phyloP scores from a whole-genome alignment of 2,888 invertebrate species.

The Apotomis capreana region DNA sequence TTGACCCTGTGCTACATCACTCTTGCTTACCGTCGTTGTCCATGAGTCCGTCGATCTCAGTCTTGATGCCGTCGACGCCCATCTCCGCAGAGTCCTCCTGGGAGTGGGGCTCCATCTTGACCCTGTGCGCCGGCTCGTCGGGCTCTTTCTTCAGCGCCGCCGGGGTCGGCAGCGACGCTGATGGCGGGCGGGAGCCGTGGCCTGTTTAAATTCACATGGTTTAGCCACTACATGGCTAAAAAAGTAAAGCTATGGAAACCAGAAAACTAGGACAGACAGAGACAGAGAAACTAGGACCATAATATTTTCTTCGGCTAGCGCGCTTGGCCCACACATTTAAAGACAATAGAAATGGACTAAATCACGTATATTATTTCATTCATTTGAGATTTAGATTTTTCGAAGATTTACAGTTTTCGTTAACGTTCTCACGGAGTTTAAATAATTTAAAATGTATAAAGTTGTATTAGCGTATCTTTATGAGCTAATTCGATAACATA shows the following conservation, averaged over 20 bases:
- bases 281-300: too few species aligned
- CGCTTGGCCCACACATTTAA: too few species aligned
- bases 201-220: slow-evolving; percentile 53
- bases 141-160: slow-evolving; percentile 80
- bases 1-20: slow-evolving; percentile 75
- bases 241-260: background rate
- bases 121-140: slow-evolving; percentile 74
- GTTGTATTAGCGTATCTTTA: too few species aligned
- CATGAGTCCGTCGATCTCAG: slow-evolving; percentile 81
- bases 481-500: too few species aligned
- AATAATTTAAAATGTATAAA: too few species aligned
- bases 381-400: too few species aligned
- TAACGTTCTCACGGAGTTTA: too few species aligned
- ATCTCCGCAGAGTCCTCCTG: slow-evolving; percentile 72
- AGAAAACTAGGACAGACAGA: background rate
- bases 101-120: slow-evolving; percentile 78
- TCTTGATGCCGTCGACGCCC: slow-evolving; percentile 80
- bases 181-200: slow-evolving; percentile 80
- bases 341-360: too few species aligned
- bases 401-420: too few species aligned
- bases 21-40: slow-evolving; percentile 76
- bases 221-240: too few species aligned
- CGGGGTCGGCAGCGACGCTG: slow-evolving; percentile 79
- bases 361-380: too few species aligned
- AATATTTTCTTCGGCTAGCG: too few species aligned